Evolutionary conservation across 2,888 invertebrate species (phyloP).

Genomic region (Tenthredo livida): DNA sequence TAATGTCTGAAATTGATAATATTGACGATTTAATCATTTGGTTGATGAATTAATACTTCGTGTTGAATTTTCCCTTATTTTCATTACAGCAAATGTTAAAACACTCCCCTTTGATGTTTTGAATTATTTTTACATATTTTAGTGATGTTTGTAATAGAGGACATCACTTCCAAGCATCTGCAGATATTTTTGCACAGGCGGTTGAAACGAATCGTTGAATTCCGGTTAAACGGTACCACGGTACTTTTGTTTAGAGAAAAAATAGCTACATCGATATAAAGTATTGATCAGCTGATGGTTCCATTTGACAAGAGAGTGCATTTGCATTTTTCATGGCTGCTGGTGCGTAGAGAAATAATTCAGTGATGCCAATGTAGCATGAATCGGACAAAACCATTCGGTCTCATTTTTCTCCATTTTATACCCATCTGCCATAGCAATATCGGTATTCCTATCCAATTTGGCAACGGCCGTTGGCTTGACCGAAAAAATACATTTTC

Average conservation of each 20-base stretch:
- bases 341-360: background rate
- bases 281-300: background rate
- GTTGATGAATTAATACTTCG: background rate
- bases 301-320: background rate
- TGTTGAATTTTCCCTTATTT: background rate
- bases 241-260: constrained; percentile 3
- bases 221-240: background rate
- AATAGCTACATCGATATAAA: background rate
- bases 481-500: background rate
- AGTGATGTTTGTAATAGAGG: background rate
- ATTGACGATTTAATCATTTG: background rate
- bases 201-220: background rate
- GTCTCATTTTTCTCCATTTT: background rate
- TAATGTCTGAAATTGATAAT: too few species aligned
- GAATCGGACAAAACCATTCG: background rate
- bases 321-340: background rate
- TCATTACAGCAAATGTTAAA: background rate
- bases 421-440: background rate
- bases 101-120: background rate
- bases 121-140: background rate
- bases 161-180: background rate
- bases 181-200: background rate
- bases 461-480: too few species aligned
- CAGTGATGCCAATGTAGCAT: background rate
- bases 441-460: background rate